phyloP scores from a whole-genome alignment of 2,888 invertebrate genomes.

The Abscondita cerata region DNA sequence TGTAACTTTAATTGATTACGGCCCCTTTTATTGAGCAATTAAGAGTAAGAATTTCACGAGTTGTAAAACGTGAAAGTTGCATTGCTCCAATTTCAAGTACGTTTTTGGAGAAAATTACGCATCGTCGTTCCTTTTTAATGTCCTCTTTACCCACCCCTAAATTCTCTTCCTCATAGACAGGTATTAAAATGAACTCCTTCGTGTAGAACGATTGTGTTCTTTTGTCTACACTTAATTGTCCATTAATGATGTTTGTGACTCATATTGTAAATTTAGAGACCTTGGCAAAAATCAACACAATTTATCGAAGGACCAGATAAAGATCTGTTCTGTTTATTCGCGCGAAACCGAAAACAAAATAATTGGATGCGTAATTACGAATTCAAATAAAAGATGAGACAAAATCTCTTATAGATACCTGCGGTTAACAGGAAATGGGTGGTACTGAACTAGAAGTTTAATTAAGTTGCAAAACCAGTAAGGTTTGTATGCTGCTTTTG shows the following conservation, averaged over 20 bases:
- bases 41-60: slow-evolving; percentile 19
- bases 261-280: slow-evolving; percentile 1
- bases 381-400: no score
- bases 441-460: no score
- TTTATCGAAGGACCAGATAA: no score
- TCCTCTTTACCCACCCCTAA: slow-evolving; percentile 29
- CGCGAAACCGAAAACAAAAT: no score
- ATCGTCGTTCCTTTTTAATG: slow-evolving; percentile 31
- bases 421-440: no score
- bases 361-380: no score
- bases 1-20: slow-evolving; percentile 13
- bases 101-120: slow-evolving; percentile 28
- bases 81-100: slow-evolving; percentile 14
- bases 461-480: no score
- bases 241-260: slow-evolving; percentile 10
- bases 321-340: no score
- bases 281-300: neutral
- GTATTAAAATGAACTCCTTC: slow-evolving; percentile 20
- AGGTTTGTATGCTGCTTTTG: no score
- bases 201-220: slow-evolving; percentile 15
- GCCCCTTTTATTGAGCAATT: slow-evolving; percentile 20
- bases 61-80: slow-evolving; percentile 19
- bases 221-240: slow-evolving; percentile 19
- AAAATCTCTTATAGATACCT: no score
- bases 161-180: slow-evolving; percentile 25